phyloP scores from a whole-genome alignment of 2,113 vertebrate species.

The Zingel zingel region DNA sequence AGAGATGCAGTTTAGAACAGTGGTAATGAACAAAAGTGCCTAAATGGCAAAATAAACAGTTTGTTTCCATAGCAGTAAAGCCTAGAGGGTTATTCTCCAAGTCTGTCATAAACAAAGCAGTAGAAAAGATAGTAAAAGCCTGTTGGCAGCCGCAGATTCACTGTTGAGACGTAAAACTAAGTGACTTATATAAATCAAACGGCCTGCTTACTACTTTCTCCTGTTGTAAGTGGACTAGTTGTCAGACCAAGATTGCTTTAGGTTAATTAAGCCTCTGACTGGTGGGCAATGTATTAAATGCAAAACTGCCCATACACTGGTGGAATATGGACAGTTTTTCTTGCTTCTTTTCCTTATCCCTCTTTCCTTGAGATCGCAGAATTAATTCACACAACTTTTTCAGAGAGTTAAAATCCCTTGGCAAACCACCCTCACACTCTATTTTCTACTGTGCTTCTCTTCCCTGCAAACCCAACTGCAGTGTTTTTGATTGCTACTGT shows the following conservation, averaged over 20 bases:
- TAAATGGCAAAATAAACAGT: conserved; percentile 34
- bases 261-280: neutral
- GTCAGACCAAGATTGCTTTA: neutral
- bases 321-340: neutral
- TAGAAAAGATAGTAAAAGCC: conserved; percentile 16
- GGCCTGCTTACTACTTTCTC: neutral
- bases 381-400: conserved; percentile 16
- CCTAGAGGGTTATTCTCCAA: conserved; percentile 18
- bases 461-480: neutral
- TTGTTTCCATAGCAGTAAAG: conserved; percentile 19
- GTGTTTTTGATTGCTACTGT: conserved; percentile 27
- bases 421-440: conserved; percentile 8
- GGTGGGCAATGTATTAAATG: neutral
- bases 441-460: neutral
- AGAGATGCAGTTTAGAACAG: conserved; percentile 11
- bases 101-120: conserved; percentile 18
- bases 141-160: conserved; percentile 26
- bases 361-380: neutral
- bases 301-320: conserved; percentile 7
- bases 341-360: neutral
- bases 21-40: neutral
- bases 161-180: conserved; percentile 38
- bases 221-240: neutral
- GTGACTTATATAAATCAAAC: conserved; percentile 28
- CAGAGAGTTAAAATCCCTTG: conserved; percentile 22